Evolutionary conservation across 2,797 vertebrate species (phyloP), one percentile per base, ranked within the genome.

Genomic region (Onychomys arenicola): DNA sequence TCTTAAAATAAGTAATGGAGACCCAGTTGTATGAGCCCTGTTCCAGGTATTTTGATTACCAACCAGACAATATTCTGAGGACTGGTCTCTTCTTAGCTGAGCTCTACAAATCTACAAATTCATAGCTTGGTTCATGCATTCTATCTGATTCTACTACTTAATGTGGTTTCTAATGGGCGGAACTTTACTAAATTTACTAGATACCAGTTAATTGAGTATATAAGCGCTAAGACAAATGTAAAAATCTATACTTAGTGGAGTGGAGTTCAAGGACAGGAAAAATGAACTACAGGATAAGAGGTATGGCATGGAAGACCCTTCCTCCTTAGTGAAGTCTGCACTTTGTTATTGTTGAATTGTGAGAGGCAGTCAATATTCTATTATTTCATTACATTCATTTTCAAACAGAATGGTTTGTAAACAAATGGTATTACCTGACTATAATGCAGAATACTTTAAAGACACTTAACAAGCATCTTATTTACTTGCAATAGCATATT

Each of bases 331-430:
- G 89, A 97, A 89, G 82, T 11, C 85, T 40, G 95, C 12, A 46
- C 37, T 17, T 46, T 55, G 49, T 49, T 93, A 71, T 0, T 27
- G 19, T 77, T 19, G 61, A 97, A 81, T 40, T 84, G 85, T 5
- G 83, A 93, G 27, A 97, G 19, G 69, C 75, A 93, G 52, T 27
- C 52, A 65, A 90, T 95, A 96, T 97, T 94, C 87, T 94, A 37
- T 59, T 89, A 96, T 29, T 40, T 97, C 67, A 90, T 92, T 93
- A 80, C 52, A 14, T 61, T 4, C 73, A 37, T 65, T 95, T 85
- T 92, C 81, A 96, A 91, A 91, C 14, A 55, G 52, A 97, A 83
- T 32, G 73, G 6, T 67, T 95, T 90, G 73, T 0, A 0, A 76
- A 92, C 88, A 93, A 92, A 96, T 95, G 80, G 57, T 1, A 19